These are phyloP conservation scores for Eleutherodactylus coqui DNA, from an alignment of 2,797 vertebrate genomes.

Conservation along the genomic window DNA sequence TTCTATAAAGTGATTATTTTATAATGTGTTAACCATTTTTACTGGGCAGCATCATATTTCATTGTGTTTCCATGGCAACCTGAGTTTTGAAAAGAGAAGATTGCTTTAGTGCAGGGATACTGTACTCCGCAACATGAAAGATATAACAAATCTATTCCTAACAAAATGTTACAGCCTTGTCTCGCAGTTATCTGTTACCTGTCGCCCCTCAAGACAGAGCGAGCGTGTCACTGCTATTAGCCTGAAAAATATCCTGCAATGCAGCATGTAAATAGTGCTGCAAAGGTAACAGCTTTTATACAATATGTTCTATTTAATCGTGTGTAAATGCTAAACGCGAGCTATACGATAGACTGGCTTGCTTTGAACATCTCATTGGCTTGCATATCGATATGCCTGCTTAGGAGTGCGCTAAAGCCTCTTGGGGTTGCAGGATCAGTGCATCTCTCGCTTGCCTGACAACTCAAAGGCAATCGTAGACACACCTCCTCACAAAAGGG, in stretches of 20 bases:
- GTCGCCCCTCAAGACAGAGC: neutral
- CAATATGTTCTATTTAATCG: neutral
- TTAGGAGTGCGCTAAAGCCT: conserved; percentile 47
- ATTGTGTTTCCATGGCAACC: conserved; percentile 54
- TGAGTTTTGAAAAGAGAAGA: conserved; percentile 10
- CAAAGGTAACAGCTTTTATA: conserved; percentile 10
- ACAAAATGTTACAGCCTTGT: neutral
- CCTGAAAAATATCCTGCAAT: neutral
- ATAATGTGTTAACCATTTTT: conserved; percentile 19
- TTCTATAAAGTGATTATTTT: conserved; percentile 13
- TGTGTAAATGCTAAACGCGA: neutral
- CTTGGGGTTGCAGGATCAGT: conserved; percentile 54
- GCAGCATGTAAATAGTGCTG: neutral
- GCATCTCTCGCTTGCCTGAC: conserved; percentile 44
- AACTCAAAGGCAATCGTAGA: conserved; percentile 53
- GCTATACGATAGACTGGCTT: neutral
- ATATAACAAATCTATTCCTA: conserved; percentile 36
- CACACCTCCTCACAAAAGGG: conserved; percentile 55
- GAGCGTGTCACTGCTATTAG: neutral
- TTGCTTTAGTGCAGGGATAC: conserved; percentile 8
- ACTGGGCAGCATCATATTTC: neutral
- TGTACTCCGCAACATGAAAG: conserved; percentile 34
- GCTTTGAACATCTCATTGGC: conserved; percentile 52
- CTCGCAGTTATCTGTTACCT: neutral
- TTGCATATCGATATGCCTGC: conserved; percentile 49